A percentile compares a stretch with the other conserved stretches of the same genome.
Evolutionary conservation across 2,113 vertebrate genomes (phyloP).

Genomic region (Natator depressus): DNA sequence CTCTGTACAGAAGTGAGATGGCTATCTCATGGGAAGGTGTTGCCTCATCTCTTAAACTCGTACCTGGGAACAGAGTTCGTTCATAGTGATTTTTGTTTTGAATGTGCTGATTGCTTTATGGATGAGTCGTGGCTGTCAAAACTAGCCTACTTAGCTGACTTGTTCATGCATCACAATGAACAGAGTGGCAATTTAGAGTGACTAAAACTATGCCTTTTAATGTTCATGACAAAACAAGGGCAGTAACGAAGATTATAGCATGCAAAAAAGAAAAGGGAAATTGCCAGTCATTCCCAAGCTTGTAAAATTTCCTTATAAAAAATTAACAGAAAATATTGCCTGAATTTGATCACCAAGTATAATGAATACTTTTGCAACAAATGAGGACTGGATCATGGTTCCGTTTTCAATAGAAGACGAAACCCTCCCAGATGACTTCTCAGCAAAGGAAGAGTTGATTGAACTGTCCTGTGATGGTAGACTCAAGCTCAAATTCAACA

Average conservation of each 20-base stretch:
- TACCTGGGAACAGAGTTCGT: slow-evolving; percentile 9
- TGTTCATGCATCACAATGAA: not conserved
- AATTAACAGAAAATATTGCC: not conserved
- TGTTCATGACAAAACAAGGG: slow-evolving; percentile 54
- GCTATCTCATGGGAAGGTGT: slow-evolving; percentile 36
- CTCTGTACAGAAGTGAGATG: not conserved
- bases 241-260: slow-evolving; percentile 11
- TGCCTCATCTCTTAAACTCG: slow-evolving; percentile 1
- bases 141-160: slow-evolving; percentile 16
- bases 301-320: not conserved
- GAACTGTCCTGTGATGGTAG: slow-evolving; percentile 41
- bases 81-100: not conserved
- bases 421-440: slow-evolving; percentile 13
- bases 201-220: slow-evolving; percentile 18
- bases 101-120: not conserved
- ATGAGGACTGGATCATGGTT: slow-evolving; percentile 22
- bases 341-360: not conserved
- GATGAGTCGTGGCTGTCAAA: slow-evolving; percentile 17
- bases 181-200: not conserved
- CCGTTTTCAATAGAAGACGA: slow-evolving; percentile 34
- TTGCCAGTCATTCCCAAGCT: not conserved
- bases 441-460: slow-evolving; percentile 54
- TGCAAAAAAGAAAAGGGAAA: not conserved
- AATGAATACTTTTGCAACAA: slow-evolving; percentile 18
- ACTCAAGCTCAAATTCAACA: slow-evolving; percentile 41